Conservation (phyloP, 2,888 invertebrate genomes). For the Xanthia togata region DNA sequence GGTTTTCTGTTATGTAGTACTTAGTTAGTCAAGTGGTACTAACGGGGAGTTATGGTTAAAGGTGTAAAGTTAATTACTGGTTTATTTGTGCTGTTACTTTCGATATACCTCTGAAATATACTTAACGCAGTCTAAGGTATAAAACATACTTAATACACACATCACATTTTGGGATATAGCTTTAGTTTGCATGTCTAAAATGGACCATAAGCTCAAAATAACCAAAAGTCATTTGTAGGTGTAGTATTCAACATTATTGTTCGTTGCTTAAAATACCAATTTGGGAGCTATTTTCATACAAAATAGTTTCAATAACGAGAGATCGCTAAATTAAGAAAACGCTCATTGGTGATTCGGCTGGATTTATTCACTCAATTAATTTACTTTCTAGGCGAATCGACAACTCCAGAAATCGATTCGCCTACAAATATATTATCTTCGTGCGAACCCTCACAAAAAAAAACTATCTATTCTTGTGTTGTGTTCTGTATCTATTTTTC, state of each 20-base stretch:
- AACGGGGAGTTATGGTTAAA: conserved; percentile 47
- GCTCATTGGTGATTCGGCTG: too few species aligned
- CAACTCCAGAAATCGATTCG: too few species aligned
- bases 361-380: too few species aligned
- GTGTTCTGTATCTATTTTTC: too few species aligned
- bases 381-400: too few species aligned
- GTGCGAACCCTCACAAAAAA: too few species aligned
- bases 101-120: background rate
- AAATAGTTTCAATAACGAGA: conserved; percentile 14
- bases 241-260: background rate
- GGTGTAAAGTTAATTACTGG: conserved; percentile 53
- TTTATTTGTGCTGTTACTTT: conserved; percentile 27
- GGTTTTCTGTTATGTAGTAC: conserved; percentile 50
- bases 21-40: conserved; percentile 55
- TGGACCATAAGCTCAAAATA: background rate
- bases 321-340: background rate
- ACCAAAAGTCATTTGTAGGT: background rate
- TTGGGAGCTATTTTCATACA: background rate
- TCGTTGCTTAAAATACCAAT: background rate
- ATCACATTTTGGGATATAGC: background rate
- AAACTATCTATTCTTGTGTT: too few species aligned
- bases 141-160: background rate
- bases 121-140: background rate
- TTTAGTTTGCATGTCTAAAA: background rate
- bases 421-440: too few species aligned